Evolutionary conservation across 1,140 invertebrate genomes (phyloP).

Genomic region (Dufourea novaeangliae): DNA sequence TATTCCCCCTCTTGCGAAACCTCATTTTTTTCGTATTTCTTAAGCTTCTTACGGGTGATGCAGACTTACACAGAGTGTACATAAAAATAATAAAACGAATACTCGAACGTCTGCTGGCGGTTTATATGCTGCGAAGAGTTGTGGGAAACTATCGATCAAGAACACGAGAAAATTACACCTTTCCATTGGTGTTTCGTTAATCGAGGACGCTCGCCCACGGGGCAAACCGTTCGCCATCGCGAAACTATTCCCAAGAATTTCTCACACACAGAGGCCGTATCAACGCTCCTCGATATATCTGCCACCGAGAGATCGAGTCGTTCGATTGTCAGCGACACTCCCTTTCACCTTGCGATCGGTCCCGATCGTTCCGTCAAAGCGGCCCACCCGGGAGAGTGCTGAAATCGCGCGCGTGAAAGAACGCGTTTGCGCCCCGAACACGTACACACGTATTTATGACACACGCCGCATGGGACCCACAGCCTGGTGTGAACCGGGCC

Average conservation of each 20-base stretch:
- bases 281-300: conserved; percentile 2
- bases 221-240: conserved; percentile 3
- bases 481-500: conserved; percentile 25
- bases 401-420: conserved; percentile 22
- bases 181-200: conserved; percentile 1
- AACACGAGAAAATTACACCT: conserved; percentile 29
- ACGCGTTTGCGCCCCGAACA: conserved; percentile 11
- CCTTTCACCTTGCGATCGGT: conserved; percentile 36
- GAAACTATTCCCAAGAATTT: conserved; percentile 3
- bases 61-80: not conserved
- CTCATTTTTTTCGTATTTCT: conserved; percentile 34
- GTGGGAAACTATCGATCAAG: conserved; percentile 1
- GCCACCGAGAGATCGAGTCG: not conserved
- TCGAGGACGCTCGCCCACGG: conserved; percentile 20
- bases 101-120: too few species aligned
- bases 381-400: not conserved
- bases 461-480: too few species aligned
- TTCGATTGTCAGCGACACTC: conserved; percentile 27
- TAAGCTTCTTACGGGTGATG: not conserved
- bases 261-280: not conserved
- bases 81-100: too few species aligned
- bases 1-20: not conserved
- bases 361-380: conserved; percentile 47
- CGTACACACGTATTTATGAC: not conserved
- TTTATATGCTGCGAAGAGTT: conserved; percentile 2